Percentiles rank a stretch among this genome's conserved stretches.
These are phyloP conservation scores for Megathymus violae DNA, from an alignment of 1,140 invertebrate genomes.

Conservation along the genomic window DNA sequence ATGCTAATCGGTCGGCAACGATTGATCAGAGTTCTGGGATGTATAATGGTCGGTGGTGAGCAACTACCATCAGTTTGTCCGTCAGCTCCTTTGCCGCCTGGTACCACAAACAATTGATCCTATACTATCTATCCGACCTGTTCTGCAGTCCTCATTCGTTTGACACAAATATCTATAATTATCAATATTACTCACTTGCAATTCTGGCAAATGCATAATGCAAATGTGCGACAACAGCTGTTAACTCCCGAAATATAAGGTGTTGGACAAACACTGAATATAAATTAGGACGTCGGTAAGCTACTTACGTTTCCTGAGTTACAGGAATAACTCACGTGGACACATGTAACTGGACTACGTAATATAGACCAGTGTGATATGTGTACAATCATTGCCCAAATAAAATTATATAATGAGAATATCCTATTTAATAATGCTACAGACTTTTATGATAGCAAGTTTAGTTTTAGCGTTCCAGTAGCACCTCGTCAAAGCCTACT, in stretches of 20 bases:
- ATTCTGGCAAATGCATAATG: neutral
- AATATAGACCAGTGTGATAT: neutral
- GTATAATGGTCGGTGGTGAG: too few species aligned
- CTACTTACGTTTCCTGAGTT: slow-evolving; percentile 25
- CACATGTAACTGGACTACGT: neutral
- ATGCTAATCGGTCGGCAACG: too few species aligned
- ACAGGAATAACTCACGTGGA: slow-evolving; percentile 18
- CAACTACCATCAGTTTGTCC: too few species aligned
- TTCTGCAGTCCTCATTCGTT: too few species aligned
- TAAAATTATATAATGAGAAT: neutral
- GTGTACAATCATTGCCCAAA: slow-evolving; percentile 9
- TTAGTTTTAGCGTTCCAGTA: too few species aligned
- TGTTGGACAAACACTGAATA: slow-evolving; percentile 21
- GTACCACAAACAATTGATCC: too few species aligned
- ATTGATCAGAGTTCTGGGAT: too few species aligned
- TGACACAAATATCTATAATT: slow-evolving; percentile 8
- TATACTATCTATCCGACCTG: too few species aligned
- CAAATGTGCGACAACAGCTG: slow-evolving; percentile 16
- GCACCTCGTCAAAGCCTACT: too few species aligned
- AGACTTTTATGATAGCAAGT: too few species aligned
- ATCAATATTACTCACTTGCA: slow-evolving; percentile 7
- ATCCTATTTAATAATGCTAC: too few species aligned
- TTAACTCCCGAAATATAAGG: slow-evolving; percentile 15
- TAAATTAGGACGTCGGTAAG: slow-evolving; percentile 15
- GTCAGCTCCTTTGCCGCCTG: too few species aligned